Percentiles rank a stretch among this genome's conserved stretches.
phyloP scores from a whole-genome alignment of 2,113 vertebrate species.

The Bostrychus sinensis region DNA sequence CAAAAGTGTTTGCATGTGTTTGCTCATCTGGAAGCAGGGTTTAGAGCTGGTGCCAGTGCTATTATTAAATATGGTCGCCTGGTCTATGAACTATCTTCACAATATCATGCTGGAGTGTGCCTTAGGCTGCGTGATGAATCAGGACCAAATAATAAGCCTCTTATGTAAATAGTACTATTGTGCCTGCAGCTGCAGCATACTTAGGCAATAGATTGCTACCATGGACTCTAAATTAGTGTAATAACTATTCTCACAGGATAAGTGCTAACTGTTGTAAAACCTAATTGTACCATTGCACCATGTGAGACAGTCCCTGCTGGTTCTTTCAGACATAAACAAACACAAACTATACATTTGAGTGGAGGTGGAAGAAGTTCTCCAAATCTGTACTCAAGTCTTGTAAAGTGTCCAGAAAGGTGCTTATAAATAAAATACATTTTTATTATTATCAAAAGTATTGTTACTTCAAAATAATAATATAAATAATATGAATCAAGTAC shows the following conservation, averaged over 20 bases:
- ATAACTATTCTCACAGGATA: conserved; percentile 2
- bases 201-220: conserved; percentile 9
- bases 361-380: too few species aligned
- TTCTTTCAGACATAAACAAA: background rate
- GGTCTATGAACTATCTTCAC: conserved; percentile 31
- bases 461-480: too few species aligned
- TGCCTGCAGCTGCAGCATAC: conserved; percentile 29
- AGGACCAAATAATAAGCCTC: conserved; percentile 48
- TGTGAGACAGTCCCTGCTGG: background rate
- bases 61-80: conserved; percentile 26
- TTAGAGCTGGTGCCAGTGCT: conserved; percentile 29
- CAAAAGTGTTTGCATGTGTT: conserved; percentile 46
- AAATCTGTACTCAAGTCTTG: too few species aligned
- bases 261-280: background rate
- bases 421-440: too few species aligned
- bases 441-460: too few species aligned
- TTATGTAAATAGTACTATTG: conserved; percentile 59
- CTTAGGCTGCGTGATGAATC: conserved; percentile 41
- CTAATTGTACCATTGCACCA: background rate
- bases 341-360: too few species aligned
- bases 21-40: conserved; percentile 35
- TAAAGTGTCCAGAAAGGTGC: too few species aligned
- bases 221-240: conserved; percentile 3
- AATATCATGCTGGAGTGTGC: conserved; percentile 50
- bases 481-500: too few species aligned